These are phyloP conservation scores for Rhinoptilus africanus DNA, from an alignment of 2,113 vertebrate genomes.

Conservation along the genomic window DNA sequence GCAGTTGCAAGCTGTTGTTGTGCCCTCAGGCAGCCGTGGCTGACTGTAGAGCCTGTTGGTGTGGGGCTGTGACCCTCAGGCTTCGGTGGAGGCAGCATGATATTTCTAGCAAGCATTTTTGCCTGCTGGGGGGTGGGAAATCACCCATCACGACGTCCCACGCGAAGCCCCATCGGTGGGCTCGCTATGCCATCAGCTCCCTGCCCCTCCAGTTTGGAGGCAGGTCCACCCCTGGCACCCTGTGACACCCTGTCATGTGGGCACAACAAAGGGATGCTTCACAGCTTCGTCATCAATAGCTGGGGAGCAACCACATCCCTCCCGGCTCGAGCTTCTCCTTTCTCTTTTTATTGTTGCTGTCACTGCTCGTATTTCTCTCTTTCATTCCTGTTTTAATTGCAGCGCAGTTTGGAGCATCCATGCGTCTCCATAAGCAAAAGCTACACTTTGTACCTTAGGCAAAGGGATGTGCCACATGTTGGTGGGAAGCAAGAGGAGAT, in stretches of 20 bases:
- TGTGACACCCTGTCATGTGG: fast-evolving
- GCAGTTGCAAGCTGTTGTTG: background rate
- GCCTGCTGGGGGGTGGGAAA: too few species aligned
- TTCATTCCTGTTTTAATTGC: background rate
- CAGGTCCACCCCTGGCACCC: too few species aligned
- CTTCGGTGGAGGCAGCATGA: background rate
- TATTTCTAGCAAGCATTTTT: background rate
- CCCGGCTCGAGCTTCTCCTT: background rate
- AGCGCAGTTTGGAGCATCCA: background rate
- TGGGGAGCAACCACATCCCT: background rate
- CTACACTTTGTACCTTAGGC: background rate
- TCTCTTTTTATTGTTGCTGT: background rate
- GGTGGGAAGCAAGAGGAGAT: background rate
- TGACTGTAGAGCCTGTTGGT: background rate
- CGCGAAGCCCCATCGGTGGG: background rate
- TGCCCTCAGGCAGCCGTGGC: background rate
- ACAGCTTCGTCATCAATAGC: fast-evolving
- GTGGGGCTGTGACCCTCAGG: background rate
- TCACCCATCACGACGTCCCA: fast-evolving
- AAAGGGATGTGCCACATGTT: fast-evolving
- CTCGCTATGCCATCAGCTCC: fast-evolving
- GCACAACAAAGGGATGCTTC: background rate
- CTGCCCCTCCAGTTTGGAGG: background rate
- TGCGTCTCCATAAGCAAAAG: background rate
- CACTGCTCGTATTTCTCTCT: background rate